Evolutionary conservation across 2,113 vertebrate species (phyloP), one percentile per base, ranked within the genome.

Genomic region (Etia nguti): DNA sequence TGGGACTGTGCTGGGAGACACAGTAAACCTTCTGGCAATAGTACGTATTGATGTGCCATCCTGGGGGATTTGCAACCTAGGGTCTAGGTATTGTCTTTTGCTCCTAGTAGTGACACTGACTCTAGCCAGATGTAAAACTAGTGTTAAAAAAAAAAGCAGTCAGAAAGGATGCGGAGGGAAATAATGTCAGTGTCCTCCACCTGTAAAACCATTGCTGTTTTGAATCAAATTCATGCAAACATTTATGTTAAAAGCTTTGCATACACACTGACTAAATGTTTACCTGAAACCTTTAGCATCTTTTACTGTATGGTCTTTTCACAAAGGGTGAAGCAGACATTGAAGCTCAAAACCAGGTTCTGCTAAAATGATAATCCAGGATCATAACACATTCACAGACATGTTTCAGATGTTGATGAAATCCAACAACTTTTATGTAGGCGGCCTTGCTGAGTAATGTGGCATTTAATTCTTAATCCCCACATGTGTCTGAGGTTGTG

Each of bases 381-480:
- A 54, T 81, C 43, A 77, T 41, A 70, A 81, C 38, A 56, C 26
- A 84, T 26, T 73, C 80, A 83, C 52, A 87, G 20, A 62, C 46
- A 80, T 59, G 16, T 60, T 36, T n/a, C 13, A 84, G 83, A 89
- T n/a, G 16, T 54, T 92, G 85, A 93, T 93, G 81, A 50, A 87
- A 83, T 46, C 80, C 1, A 80, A 89, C 88, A 87, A 80, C 84
- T 92, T 8, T 16, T 86, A 57, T 92, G 68, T 90, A 91, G 87
- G 79, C 41, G n/a, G 55, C 38, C 68, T 46, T 13, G 26, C 65
- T 93, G 88, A 90, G 84, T 93, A 93, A 92, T 90, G 88, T 94
- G 88, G 93, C 91, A 94, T 94, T 93, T 90, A 93, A 91, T 41
- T 68, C 36, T 85, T 80, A 36, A 84, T 90, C 81, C 81, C 77